These are phyloP conservation scores for Dryas iulia DNA, from an alignment of 1,140 invertebrate genomes.

Conservation along the genomic window DNA sequence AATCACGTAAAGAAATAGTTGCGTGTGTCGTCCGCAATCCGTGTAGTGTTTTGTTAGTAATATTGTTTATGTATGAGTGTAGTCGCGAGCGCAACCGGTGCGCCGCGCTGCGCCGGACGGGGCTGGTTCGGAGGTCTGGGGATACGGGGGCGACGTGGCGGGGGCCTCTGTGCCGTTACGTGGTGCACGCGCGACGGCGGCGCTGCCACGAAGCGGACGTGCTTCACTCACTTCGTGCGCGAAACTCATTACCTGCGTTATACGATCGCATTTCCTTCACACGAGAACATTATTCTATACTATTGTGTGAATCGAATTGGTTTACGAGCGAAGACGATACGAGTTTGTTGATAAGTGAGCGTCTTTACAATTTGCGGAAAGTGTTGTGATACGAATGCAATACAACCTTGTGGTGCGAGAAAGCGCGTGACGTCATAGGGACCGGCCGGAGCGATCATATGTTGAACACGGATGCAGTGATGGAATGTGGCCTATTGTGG, in stretches of 20 bases:
- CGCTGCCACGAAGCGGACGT: slow-evolving; percentile 76
- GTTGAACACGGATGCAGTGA: slow-evolving; percentile 79
- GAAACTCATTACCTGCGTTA: slow-evolving; percentile 77
- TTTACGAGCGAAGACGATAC: slow-evolving; percentile 32
- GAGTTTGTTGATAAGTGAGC: slow-evolving; percentile 39
- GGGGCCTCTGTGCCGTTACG: slow-evolving; percentile 70
- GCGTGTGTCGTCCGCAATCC: neutral
- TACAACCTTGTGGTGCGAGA: slow-evolving; percentile 69
- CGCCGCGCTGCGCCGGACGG: slow-evolving; percentile 19
- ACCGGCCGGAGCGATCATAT: slow-evolving; percentile 76
- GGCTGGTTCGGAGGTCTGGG: slow-evolving; percentile 47
- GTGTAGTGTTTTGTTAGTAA: neutral
- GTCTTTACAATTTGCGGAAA: slow-evolving; percentile 26
- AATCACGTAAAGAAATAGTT: neutral
- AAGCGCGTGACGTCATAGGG: slow-evolving; percentile 75
- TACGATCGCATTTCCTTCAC: slow-evolving; percentile 64
- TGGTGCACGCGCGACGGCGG: slow-evolving; percentile 62
- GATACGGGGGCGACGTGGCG: slow-evolving; percentile 51
- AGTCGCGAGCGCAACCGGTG: slow-evolving; percentile 31
- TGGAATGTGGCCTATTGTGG: slow-evolving; percentile 76
- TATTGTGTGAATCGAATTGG: slow-evolving; percentile 51
- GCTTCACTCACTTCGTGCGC: slow-evolving; percentile 79
- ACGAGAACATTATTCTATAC: slow-evolving; percentile 57
- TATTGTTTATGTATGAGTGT: neutral
- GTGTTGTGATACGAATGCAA: slow-evolving; percentile 33